Evolutionary conservation across 2,888 invertebrate genomes (phyloP), one percentile per base, ranked within the genome.

Genomic region (Sinopyrophorus schimmeli): DNA sequence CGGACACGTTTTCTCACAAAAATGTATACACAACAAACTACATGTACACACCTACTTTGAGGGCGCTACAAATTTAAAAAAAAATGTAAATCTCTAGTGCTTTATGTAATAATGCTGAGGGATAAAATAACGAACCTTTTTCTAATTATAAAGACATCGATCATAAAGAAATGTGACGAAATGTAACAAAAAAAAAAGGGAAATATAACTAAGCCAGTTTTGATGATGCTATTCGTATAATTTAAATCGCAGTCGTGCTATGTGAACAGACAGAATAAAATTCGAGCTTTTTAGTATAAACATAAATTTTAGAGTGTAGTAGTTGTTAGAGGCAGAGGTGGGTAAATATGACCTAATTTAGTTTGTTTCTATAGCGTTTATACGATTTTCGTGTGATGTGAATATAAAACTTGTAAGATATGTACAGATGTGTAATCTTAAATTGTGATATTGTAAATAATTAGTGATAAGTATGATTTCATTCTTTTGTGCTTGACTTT

Each of bases 371-470:
- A 40, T 54, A 47, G 40, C 21, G 26, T 54, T 46, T 51, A 28
- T 47, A 52, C 42, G 12, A 37, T 41, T 39, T 47, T 26, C 40
- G 32, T 43, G 28, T 27, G 43, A 40, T 55, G 32, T 48, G 37
- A 34, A 54, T 44, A 58, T 58, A 7, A 64, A 62, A 28, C 35
- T 62, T 69, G 69, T 68, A 68, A 68, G 60, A 68, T 68, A 69
- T 64, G 64, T 67, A 66, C 52, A 64, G 66, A n/a, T 65, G 56
- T 57, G 57, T 62, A 65, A 57, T 60, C 65, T 67, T 68, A 61
- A 66, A 68, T 70, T 70, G 71, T 72, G 70, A 72, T 71, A 71
- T 65, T 70, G 71, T 71, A 70, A 64, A 71, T 71, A 71, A 60
- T 64, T 66, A 67, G 59, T 62, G 60, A 35, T 47, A 57, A 58